phyloP scores from a whole-genome alignment of 2,797 vertebrate species.

The Tangara arthus region DNA sequence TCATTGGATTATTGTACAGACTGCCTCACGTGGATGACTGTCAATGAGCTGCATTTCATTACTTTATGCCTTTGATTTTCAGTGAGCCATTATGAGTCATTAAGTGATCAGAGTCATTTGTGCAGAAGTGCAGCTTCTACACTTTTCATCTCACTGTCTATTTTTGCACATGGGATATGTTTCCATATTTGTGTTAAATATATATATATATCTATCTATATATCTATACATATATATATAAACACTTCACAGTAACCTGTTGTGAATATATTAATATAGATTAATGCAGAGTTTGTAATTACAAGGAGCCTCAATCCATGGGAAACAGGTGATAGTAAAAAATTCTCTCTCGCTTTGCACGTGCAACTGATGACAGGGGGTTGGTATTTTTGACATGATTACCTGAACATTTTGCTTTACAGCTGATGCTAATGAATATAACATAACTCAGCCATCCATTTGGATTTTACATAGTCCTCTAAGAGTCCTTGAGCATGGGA shows the following conservation, averaged over 20 bases:
- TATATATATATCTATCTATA: not conserved
- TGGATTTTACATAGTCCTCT: not conserved
- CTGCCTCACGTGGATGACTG: conserved; percentile 36
- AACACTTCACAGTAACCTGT: conserved; percentile 10
- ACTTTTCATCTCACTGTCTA: conserved; percentile 57
- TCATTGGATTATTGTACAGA: not conserved
- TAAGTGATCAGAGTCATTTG: conserved; percentile 68
- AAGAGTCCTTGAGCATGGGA: not conserved
- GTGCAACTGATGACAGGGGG: not conserved
- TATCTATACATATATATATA: not conserved
- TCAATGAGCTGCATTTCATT: conserved; percentile 60
- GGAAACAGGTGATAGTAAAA: conserved; percentile 6
- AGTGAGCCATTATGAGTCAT: conserved; percentile 69
- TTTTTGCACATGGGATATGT: conserved; percentile 45
- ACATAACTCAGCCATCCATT: not conserved
- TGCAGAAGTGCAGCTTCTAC: conserved; percentile 45
- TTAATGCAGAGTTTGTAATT: not conserved
- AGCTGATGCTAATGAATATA: not conserved
- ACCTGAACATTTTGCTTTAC: not conserved
- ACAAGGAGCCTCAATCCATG: not conserved
- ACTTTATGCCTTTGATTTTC: conserved; percentile 30
- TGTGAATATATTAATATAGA: conserved; percentile 54
- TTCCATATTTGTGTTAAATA: conserved; percentile 26
- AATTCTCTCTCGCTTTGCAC: not conserved
- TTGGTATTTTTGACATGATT: not conserved